phyloP scores from a whole-genome alignment of 2,113 vertebrate genomes.

The Neodon shergylaensis region DNA sequence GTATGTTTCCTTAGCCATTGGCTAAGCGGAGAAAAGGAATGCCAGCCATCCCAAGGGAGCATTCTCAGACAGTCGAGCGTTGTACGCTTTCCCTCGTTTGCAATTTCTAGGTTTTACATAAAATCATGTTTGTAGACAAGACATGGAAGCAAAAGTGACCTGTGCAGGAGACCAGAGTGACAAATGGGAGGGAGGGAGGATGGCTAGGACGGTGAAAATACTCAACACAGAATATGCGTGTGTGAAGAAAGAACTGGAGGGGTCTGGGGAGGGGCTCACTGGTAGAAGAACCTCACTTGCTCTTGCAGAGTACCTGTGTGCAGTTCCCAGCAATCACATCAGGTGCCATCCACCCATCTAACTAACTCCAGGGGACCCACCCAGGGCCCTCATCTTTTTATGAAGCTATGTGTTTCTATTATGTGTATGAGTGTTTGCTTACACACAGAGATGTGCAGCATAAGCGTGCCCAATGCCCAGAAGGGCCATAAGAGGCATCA shows the following conservation, averaged over 20 bases:
- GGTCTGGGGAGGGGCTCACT: no score
- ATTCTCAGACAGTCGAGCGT: not conserved
- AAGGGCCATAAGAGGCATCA: not conserved
- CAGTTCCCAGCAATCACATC: no score
- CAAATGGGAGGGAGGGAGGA: not conserved
- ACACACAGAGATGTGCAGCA: not conserved
- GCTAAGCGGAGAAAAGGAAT: not conserved
- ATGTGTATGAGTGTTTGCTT: not conserved
- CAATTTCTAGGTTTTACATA: not conserved
- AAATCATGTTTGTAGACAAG: not conserved
- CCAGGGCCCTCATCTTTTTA: no score
- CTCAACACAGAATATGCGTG: no score
- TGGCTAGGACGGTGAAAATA: rapidly evolving
- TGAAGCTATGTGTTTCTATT: not conserved
- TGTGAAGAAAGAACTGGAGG: no score
- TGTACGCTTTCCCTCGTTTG: not conserved
- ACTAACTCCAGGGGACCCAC: no score
- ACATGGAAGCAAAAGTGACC: not conserved
- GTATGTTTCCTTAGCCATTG: not conserved
- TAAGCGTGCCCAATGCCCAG: not conserved
- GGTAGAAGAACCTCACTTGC: no score
- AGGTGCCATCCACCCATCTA: no score
- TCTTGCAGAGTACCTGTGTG: no score
- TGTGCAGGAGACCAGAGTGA: not conserved
- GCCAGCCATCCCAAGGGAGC: not conserved